A percentile compares a stretch with the other conserved stretches of the same genome.
Conservation (phyloP, 1,140 invertebrate species). For the Thalassaphorura encarpata region DNA sequence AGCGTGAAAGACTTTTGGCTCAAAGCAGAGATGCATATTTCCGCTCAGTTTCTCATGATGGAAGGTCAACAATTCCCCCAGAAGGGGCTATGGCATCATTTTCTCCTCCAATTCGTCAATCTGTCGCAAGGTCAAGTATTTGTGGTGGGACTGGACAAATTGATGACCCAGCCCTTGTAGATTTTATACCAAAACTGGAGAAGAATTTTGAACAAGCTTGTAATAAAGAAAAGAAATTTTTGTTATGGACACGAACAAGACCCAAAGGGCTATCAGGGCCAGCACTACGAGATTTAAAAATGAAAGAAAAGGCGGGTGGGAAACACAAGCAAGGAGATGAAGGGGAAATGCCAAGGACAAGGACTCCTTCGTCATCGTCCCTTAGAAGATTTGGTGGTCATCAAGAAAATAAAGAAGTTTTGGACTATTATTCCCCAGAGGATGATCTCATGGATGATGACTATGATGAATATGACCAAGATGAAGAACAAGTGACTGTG, state of each 20-base stretch:
- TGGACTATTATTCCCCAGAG: constrained; percentile 6
- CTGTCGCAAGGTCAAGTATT: constrained; percentile 3
- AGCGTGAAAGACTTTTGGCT: background rate
- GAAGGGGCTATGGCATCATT: background rate
- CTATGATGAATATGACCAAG: constrained; percentile 28
- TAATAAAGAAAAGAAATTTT: constrained; percentile 59
- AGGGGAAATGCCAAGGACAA: background rate
- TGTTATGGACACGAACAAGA: constrained; percentile 70
- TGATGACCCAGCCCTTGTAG: background rate
- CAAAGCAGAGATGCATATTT: too few species aligned
- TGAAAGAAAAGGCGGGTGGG: constrained; percentile 7
- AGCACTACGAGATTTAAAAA: constrained; percentile 43
- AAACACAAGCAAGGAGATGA: background rate
- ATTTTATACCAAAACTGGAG: constrained; percentile 65
- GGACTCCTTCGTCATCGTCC: background rate
- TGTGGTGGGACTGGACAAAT: background rate
- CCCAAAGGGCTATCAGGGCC: constrained; percentile 47
- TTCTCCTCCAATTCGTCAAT: background rate
- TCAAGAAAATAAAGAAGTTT: background rate
- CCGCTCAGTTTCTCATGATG: too few species aligned
- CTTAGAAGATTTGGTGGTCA: background rate
- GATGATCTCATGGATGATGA: constrained; percentile 21
- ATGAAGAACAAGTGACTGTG: constrained; percentile 26
- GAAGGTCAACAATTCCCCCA: too few species aligned
- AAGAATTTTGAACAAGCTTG: constrained; percentile 74